Evolutionary conservation across 2,888 invertebrate species (phyloP).

Genomic region (Calameuta pallipes): DNA sequence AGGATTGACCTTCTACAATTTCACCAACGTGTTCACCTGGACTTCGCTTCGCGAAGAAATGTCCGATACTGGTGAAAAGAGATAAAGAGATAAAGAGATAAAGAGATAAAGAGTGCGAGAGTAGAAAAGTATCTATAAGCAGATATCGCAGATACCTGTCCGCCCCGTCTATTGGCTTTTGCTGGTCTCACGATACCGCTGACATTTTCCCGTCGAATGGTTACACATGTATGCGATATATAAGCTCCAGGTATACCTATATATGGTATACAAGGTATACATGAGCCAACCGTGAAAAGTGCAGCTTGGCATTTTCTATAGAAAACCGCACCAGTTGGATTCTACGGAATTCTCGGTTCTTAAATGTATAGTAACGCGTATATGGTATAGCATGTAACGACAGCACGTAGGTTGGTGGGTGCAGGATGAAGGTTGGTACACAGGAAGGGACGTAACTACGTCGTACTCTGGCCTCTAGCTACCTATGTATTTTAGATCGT

Average conservation of each 20-base stretch:
- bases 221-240: background rate
- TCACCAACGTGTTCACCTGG: background rate
- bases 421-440: background rate
- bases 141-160: conserved; percentile 21
- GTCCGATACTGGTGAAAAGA: background rate
- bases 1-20: background rate
- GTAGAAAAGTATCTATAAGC: background rate
- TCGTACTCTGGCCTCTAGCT: background rate
- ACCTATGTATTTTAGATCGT: conserved; percentile 5
- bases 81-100: background rate
- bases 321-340: background rate
- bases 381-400: too few species aligned
- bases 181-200: conserved; percentile 26
- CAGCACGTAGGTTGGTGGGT: background rate
- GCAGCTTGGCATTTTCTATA: conserved; percentile 33
- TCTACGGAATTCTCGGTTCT: background rate
- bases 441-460: background rate
- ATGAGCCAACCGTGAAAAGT: conserved; percentile 16
- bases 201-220: conserved; percentile 45
- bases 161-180: conserved; percentile 34
- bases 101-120: background rate
- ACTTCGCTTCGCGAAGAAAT: background rate
- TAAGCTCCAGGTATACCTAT: background rate
- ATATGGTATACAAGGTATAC: background rate
- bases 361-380: background rate